Percentiles rank a stretch among this genome's conserved stretches.
These are phyloP conservation scores for Paralvinella palmiformis DNA, from an alignment of 1,140 invertebrate species.

Conservation along the genomic window DNA sequence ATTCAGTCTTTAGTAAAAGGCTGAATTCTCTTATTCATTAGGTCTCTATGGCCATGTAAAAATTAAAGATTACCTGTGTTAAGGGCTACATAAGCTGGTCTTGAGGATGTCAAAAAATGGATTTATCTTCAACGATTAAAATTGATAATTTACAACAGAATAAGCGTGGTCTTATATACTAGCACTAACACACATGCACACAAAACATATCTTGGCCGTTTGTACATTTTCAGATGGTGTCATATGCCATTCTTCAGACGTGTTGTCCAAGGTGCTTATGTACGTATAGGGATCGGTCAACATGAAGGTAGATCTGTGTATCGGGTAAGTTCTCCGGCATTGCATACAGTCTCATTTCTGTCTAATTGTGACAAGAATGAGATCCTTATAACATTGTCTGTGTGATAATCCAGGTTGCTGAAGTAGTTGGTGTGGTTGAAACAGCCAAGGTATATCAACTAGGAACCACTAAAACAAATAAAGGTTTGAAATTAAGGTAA, in stretches of 20 bases:
- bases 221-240: constrained; percentile 63
- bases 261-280: constrained; percentile 87
- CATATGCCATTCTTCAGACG: constrained; percentile 92
- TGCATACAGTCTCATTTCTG: neutral
- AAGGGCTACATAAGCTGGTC: too few relatives aligned
- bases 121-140: too few relatives aligned
- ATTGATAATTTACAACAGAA: too few relatives aligned
- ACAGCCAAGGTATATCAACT: constrained; percentile 91
- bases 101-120: too few relatives aligned
- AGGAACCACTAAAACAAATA: constrained; percentile 82
- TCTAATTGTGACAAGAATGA: neutral
- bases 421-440: constrained; percentile 91
- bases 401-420: constrained; percentile 61
- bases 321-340: constrained; percentile 56
- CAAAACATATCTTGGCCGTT: constrained; percentile 5
- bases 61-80: too few relatives aligned
- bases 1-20: too few relatives aligned
- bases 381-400: neutral
- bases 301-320: constrained; percentile 80
- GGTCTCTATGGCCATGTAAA: too few relatives aligned
- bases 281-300: constrained; percentile 91
- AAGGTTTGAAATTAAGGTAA: constrained; percentile 62
- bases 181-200: too few relatives aligned
- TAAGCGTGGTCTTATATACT: too few relatives aligned
- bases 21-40: too few relatives aligned